Evolutionary conservation across 2,113 vertebrate genomes (phyloP).

Genomic region (Calonectris borealis): DNA sequence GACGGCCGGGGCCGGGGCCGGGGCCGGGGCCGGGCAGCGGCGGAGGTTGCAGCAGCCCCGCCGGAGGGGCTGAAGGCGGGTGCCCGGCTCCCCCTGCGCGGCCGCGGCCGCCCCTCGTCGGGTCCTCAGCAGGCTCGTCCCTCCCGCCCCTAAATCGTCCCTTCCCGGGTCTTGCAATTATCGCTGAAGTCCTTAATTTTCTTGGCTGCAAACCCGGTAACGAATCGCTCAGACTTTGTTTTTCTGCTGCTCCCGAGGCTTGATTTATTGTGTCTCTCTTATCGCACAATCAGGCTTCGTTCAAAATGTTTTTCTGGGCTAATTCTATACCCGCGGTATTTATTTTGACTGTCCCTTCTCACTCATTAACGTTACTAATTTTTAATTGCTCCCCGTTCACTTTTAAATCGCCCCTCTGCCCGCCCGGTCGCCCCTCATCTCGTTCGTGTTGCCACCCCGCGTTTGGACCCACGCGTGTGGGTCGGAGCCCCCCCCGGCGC

Average conservation of each 20-base stretch:
- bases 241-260: not conserved
- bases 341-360: slow-evolving; percentile 43
- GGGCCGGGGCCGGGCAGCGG: not conserved
- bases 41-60: not conserved
- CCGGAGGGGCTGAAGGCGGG: not conserved
- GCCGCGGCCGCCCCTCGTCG: not conserved
- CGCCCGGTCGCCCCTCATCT: no score
- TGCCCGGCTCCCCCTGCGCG: not conserved
- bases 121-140: not conserved
- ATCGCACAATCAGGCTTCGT: slow-evolving; percentile 19
- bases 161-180: not conserved
- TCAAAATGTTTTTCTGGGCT: slow-evolving; percentile 22
- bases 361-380: slow-evolving; percentile 28
- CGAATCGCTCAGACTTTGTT: slow-evolving; percentile 8
- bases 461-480: not conserved
- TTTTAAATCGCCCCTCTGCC: not conserved
- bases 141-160: not conserved
- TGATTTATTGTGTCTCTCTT: slow-evolving; percentile 58
- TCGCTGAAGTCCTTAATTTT: not conserved
- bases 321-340: slow-evolving; percentile 2
- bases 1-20: no score
- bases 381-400: not conserved
- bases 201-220: slow-evolving; percentile 34
- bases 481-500: not conserved
- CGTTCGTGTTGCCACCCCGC: not conserved